A percentile compares a stretch with the other conserved stretches of the same genome.
These are phyloP conservation scores for Pseudomyrmex cubaensis DNA, from an alignment of 1,140 invertebrate genomes.

Conservation along the genomic window DNA sequence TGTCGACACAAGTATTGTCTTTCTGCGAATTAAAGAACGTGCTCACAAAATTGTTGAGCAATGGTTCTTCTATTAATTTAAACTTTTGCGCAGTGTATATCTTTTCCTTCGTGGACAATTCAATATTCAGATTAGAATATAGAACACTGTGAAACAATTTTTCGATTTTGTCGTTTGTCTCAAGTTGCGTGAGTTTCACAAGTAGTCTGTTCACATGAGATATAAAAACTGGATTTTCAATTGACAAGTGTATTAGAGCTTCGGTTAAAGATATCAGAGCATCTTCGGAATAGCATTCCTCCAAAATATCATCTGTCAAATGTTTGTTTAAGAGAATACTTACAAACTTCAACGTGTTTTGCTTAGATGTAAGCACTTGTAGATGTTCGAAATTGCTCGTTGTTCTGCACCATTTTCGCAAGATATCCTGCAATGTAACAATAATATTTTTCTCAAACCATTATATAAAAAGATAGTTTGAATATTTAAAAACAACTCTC, in stretches of 20 bases:
- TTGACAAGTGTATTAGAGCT: slow-evolving; percentile 63
- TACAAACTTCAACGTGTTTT: slow-evolving; percentile 59
- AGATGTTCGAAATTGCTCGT: slow-evolving; percentile 61
- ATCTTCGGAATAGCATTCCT: slow-evolving; percentile 42
- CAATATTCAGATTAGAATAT: slow-evolving; percentile 64
- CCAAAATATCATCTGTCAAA: slow-evolving; percentile 68
- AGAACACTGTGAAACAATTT: slow-evolving; percentile 67
- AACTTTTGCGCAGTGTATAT: slow-evolving; percentile 73
- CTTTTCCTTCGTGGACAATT: slow-evolving; percentile 69
- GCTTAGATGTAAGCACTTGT: slow-evolving; percentile 61
- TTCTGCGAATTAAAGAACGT: slow-evolving; percentile 53
- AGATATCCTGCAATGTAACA: slow-evolving; percentile 64
- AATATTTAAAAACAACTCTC: slow-evolving; percentile 6
- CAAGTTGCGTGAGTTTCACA: slow-evolving; percentile 65
- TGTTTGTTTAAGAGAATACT: slow-evolving; percentile 74
- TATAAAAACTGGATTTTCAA: slow-evolving; percentile 53
- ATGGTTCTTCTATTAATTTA: slow-evolving; percentile 77
- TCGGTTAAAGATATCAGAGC: slow-evolving; percentile 67
- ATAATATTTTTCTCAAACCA: not conserved
- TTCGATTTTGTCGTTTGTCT: slow-evolving; percentile 66
- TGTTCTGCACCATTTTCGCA: slow-evolving; percentile 67
- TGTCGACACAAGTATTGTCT: slow-evolving; percentile 5
- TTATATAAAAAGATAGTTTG: not conserved
- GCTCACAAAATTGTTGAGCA: slow-evolving; percentile 72
- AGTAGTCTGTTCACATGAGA: slow-evolving; percentile 66